A percentile compares a stretch with the other conserved stretches of the same genome.
Evolutionary conservation across 2,797 vertebrate genomes (phyloP).

Genomic region (Chrysocyon brachyurus): DNA sequence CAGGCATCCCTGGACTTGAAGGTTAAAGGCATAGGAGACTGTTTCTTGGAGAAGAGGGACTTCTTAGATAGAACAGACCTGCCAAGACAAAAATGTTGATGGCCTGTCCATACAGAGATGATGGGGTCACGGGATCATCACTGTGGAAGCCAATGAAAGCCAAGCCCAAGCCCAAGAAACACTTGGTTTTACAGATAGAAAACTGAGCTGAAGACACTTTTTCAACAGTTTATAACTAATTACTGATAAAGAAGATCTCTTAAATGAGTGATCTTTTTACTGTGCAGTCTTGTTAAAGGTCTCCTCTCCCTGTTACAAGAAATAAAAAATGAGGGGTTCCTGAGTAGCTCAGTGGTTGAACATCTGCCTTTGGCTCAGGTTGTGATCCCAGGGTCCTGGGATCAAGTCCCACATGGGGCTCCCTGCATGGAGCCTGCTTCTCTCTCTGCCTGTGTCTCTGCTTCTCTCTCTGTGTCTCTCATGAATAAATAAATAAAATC

Average conservation of each 20-base stretch:
- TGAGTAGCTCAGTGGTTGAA: no score
- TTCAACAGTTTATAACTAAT: slow-evolving; percentile 10
- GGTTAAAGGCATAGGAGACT: not conserved
- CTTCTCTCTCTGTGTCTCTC: no score
- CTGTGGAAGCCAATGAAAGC: not conserved
- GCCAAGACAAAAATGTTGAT: not conserved
- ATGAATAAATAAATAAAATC: no score
- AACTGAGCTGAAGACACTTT: not conserved
- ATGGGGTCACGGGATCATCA: not conserved
- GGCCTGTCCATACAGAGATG: not conserved
- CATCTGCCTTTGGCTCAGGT: no score
- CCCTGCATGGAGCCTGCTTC: no score
- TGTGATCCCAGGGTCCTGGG: no score
- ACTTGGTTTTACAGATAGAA: not conserved
- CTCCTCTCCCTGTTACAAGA: not conserved
- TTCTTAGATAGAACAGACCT: not conserved
- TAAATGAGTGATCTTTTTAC: not conserved
- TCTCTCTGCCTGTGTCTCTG: no score
- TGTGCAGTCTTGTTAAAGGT: not conserved
- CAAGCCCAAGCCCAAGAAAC: not conserved
- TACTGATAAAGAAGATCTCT: not conserved
- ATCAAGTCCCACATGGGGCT: no score
- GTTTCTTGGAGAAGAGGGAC: not conserved
- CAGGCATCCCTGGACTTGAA: not conserved
- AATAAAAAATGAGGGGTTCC: not conserved